Conservation (phyloP, 2,797 vertebrate genomes). For the Cyprinella venusta region DNA sequence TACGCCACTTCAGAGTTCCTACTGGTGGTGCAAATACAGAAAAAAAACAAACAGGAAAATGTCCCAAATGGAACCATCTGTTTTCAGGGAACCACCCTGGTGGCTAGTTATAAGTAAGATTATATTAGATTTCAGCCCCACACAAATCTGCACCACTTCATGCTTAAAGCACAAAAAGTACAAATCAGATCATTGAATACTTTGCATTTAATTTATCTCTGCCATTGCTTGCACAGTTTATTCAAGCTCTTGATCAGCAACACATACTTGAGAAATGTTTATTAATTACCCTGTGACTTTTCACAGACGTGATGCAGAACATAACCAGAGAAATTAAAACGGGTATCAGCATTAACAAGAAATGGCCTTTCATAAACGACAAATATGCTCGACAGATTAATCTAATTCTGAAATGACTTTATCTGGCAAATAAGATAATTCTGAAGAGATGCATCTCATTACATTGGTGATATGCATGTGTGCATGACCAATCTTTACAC, state of each 20-base stretch:
- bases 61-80: too few relatives aligned
- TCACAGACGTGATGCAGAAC: background rate
- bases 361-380: conserved; percentile 5
- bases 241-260: background rate
- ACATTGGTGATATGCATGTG: background rate
- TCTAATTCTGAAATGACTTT: conserved; percentile 5
- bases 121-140: too few relatives aligned
- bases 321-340: background rate
- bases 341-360: background rate
- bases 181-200: background rate
- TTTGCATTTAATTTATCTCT: background rate
- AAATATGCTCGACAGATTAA: conserved; percentile 2
- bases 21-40: too few relatives aligned
- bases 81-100: too few relatives aligned
- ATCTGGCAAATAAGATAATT: background rate
- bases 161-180: background rate
- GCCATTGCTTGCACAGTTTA: background rate
- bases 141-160: background rate
- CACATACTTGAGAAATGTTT: background rate
- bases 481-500: background rate
- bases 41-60: too few relatives aligned
- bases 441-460: conserved; percentile 14
- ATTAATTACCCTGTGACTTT: conserved; percentile 18
- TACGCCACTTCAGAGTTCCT: too few relatives aligned
- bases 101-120: too few relatives aligned